Base-by-base conservation (phyloP, 2,888 invertebrate genomes). In the Napeogenes inachia region DNA sequence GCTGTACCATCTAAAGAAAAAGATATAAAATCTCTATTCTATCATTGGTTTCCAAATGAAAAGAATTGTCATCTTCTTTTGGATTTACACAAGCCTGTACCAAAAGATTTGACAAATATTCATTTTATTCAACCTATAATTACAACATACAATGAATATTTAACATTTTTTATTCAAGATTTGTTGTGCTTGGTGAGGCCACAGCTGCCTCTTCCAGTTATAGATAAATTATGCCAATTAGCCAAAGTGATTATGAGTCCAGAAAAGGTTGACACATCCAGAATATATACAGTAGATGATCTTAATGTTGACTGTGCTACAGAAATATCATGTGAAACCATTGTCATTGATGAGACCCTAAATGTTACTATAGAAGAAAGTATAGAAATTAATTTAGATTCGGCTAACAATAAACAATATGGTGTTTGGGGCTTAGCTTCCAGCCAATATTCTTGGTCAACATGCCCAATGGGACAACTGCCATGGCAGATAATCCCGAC, bases 381-480 rank as follows among this genome's bases (percentile, higher is more conserved):
- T 47, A 56, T 50, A 13, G 59, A 59, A 8, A 30, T 56, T n/a
- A 71, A 66, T 38, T 38, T 59, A 46, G 50, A 50, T 12, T 30
- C 6, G 12, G 4, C 6, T 12, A 58, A 62, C 62, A 62, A 64
- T 46, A 55, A 60, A 13, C 53, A 64, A 46, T 70, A 59, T 69
- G 76, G 81, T n/a, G 75, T 85, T 71, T 91, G 87, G 88, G 79
- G 77, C 71, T 68, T 82, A 61, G 76, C 84, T 66, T 69, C 82
- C 63, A 64, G 63, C 71, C 76, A 73, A 56, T 67, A 75, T 60
- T 73, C 82, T 62, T 93, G 92, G 92, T 71, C 77, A 35, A 69
- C 69, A 50, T 91, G 87, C 72, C 91, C 92, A 13, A 84, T 92
- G 71, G 93, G 93, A 30, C 70, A 83, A 64, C 67, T 92, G 35